Evolutionary conservation across 2,888 invertebrate genomes (phyloP), one percentile per base, ranked within the genome.

Genomic region (Ophion ellenae): DNA sequence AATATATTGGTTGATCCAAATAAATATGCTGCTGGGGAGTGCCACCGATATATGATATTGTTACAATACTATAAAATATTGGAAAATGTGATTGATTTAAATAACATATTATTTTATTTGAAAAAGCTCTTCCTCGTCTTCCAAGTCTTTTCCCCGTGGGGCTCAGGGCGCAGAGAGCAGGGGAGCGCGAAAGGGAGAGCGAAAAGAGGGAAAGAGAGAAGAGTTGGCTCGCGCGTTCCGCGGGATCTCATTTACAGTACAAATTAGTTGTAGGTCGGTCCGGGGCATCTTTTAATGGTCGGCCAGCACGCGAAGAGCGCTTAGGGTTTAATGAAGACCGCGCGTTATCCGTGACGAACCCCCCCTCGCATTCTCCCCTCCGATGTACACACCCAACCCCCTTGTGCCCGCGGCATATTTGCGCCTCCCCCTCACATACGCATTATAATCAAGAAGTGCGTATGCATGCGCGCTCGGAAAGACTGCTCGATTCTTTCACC

Each of bases 181-280:
- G 45, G 69, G 69, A 57, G 61, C 61, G 59, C 47, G 82, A 63
- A 69, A 59, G 14, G 63, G 67, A 45, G 40, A 59, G 67, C 32
- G 28, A 9, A 24, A 36, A 66, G 74, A 64, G 74, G 75, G 47
- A 66, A 79, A 69, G 73, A 84, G 45, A 59, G 57, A 66, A 53
- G 14, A 47, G 7, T 70, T 84, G 87, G 86, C 86, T 91, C 89
- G 90, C 88, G 90, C 90, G 89, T 83, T 83, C 81, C 57, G 85
- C 90, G 89, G 90, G 93, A 92, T 93, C 93, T 93, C 93, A 92
- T 93, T 93, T 92, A 92, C 92, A 89, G 92, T 92, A 93, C 91
- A 93, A 93, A 93, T 93, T 93, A 92, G 92, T 92, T 90, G 92
- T 91, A 91, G 91, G 90, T 89, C 89, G 91, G 90, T 90, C 89